A percentile compares a stretch with the other conserved stretches of the same genome.
Evolutionary conservation across 2,888 invertebrate genomes (phyloP).

Genomic region (Dryobotodes eremita): DNA sequence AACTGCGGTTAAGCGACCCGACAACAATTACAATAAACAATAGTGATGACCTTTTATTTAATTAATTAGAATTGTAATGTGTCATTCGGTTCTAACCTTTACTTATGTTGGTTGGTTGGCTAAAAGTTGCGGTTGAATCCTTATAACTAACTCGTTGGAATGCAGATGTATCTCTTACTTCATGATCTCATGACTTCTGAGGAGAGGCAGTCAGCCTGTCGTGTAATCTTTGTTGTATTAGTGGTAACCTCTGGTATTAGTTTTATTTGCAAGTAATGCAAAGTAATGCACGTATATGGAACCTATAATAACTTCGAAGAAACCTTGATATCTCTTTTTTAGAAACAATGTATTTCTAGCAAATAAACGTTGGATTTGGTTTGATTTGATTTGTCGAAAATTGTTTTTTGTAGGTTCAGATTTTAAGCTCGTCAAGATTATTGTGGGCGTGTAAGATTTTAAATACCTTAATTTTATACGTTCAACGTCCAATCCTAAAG

Average conservation of each 20-base stretch:
- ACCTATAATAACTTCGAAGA: neutral
- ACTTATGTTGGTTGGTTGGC: neutral
- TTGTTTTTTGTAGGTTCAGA: neutral
- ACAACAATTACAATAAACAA: constrained; percentile 14
- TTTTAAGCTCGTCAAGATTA: neutral
- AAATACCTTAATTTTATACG: no score
- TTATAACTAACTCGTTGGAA: neutral
- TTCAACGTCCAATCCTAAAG: neutral
- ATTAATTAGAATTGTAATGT: constrained; percentile 22
- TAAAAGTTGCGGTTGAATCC: neutral
- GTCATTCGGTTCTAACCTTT: neutral
- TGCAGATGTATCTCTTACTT: neutral
- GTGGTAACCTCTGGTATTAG: no score
- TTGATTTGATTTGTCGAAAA: neutral
- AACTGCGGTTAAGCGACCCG: neutral
- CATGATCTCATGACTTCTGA: neutral
- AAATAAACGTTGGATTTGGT: neutral
- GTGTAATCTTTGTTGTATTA: neutral
- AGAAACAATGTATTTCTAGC: neutral
- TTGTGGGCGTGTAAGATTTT: neutral
- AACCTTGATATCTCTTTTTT: neutral
- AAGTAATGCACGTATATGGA: no score
- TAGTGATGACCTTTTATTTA: constrained; percentile 27
- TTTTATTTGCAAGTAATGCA: neutral
- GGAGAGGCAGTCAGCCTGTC: neutral